A percentile compares a stretch with the other conserved stretches of the same genome.
These are phyloP conservation scores for Mesoclemmys tuberculata DNA, from an alignment of 2,113 vertebrate species.

Conservation along the genomic window DNA sequence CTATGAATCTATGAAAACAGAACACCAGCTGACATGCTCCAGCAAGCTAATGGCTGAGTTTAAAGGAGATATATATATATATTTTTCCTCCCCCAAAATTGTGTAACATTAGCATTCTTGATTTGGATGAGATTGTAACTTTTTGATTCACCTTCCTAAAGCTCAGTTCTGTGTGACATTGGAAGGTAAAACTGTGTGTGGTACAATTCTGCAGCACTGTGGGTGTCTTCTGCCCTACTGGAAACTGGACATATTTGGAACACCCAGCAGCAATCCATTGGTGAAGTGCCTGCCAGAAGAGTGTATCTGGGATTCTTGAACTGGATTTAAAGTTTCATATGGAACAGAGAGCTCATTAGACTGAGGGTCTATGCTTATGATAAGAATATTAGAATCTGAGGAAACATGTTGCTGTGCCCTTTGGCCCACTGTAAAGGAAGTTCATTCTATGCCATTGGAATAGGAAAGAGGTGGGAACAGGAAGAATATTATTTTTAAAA, in stretches of 20 bases:
- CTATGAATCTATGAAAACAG: not conserved
- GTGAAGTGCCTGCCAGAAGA: slow-evolving; percentile 19
- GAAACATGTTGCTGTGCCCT: slow-evolving; percentile 4
- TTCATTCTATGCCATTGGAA: not conserved
- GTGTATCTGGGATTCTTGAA: not conserved
- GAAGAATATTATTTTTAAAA: not conserved
- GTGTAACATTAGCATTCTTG: not conserved
- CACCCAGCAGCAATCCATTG: not conserved
- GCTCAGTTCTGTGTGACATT: not conserved
- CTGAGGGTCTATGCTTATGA: not conserved
- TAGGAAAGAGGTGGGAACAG: not conserved
- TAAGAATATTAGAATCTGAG: slow-evolving; percentile 59
- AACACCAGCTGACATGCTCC: not conserved
- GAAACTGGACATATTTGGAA: not conserved
- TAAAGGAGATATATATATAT: not conserved
- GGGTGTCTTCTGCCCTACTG: not conserved
- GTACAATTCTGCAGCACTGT: not conserved
- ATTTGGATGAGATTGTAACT: not conserved
- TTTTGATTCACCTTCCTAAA: not conserved
- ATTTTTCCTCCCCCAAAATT: rapidly evolving
- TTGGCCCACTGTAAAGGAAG: not conserved
- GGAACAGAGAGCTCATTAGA: not conserved
- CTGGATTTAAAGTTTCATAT: not conserved
- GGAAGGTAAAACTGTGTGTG: not conserved
- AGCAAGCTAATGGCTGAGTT: rapidly evolving